Conservation (phyloP, 92 coral and sea anemone genomes). For the Zoanthus sansibaricus region DNA sequence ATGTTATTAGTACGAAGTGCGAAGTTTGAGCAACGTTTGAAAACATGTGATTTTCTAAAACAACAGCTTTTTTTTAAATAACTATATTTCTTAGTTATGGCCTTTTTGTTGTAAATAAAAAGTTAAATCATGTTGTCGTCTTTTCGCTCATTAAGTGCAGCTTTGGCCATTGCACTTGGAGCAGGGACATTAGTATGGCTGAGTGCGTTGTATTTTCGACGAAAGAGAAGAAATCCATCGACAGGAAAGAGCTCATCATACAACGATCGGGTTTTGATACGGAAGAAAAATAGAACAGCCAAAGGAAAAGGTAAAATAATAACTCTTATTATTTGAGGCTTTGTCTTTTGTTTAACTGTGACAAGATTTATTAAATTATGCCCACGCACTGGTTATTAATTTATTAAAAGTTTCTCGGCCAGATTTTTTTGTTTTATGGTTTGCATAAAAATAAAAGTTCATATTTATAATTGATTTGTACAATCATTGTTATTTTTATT, state of each 20-base stretch:
- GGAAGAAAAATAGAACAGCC: constrained; percentile 48
- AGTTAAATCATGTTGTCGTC: constrained; percentile 19
- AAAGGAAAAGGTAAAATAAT: constrained; percentile 28
- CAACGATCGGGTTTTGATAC: constrained; percentile 59
- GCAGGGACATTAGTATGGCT: constrained; percentile 79
- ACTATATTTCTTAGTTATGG: too few species aligned
- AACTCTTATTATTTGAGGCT: not conserved
- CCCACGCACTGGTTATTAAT: not conserved
- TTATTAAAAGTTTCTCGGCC: not conserved
- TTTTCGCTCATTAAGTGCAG: constrained; percentile 19
- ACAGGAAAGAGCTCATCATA: constrained; percentile 72
- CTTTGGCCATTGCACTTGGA: constrained; percentile 54
- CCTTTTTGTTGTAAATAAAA: too few species aligned
- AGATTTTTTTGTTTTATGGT: not conserved
- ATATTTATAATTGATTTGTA: not conserved
- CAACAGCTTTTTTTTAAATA: too few species aligned
- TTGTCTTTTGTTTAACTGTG: not conserved
- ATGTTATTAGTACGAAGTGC: not conserved
- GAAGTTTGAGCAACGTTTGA: not conserved
- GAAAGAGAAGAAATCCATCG: constrained; percentile 83
- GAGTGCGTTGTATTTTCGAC: constrained; percentile 71
- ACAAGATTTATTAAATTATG: not conserved
- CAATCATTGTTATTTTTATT: too few species aligned
- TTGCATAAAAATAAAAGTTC: not conserved
- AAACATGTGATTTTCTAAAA: too few species aligned